Base-by-base conservation (phyloP, 2,888 invertebrate genomes). In the Ametastegia equiseti region DNA sequence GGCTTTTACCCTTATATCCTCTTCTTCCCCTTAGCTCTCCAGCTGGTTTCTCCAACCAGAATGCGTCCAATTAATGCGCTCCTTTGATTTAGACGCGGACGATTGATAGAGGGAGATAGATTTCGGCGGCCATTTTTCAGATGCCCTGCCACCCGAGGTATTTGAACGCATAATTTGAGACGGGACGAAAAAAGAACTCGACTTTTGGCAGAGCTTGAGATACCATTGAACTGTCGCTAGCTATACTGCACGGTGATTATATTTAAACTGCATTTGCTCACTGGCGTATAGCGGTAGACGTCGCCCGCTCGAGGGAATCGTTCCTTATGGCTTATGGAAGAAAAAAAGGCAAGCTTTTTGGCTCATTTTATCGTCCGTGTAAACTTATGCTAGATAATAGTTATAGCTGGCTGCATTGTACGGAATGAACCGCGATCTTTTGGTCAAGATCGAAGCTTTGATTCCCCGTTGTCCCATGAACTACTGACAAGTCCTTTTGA, bases 61-160 rank as follows among this genome's bases (percentile, higher is more conserved):
- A 84, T 86, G 86, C 87, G 86, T 85, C 86, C 88, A 88, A 89
- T 89, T 88, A 87, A 87, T 86, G 87, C 84, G 82, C 82, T 81
- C 85, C 84, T 88, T 88, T 87, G 87, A 89, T 88, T 87, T 81
- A 85, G 81, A 80, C 79, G 81, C 63, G 81, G 82, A 82, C 85
- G 84, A 87, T 88, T 86, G 85, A 87, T 85, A 86, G 69, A 81
- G 79, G 75, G 80, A 80, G 81, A 78, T 78, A 83, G 84, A 85
- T 84, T 86, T 85, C 83, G 83, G 82, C 81, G 69, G 50, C 82
- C 50, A 81, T 82, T 77, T 78, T 45, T 54, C 79, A 73, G 47
- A 82, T 73, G 71, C 42, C 42, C 63, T 75, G 42, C 81, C 57
- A 63, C 60, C 47, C 67, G 80, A 69, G 80, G 80, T 80, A 80